These are phyloP conservation scores for Poecile montanus DNA, from an alignment of 2,797 vertebrate species.

Conservation along the genomic window DNA sequence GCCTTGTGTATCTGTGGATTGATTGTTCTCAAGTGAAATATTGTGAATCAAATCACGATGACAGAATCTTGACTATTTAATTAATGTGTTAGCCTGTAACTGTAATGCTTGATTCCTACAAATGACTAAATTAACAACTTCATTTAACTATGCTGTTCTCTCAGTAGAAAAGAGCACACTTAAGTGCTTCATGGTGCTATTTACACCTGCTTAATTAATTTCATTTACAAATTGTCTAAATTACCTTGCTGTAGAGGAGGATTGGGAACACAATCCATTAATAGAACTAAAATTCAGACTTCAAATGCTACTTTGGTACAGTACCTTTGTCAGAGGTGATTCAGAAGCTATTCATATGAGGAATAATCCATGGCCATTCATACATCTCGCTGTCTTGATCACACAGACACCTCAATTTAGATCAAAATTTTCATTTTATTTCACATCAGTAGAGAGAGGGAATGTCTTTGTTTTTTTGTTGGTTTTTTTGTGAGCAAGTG, in stretches of 20 bases:
- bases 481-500: not conserved
- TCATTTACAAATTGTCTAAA: slow-evolving; percentile 27
- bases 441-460: not conserved
- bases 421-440: not conserved
- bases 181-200: slow-evolving; percentile 6
- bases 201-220: slow-evolving; percentile 43
- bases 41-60: slow-evolving; percentile 28
- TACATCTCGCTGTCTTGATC: not conserved
- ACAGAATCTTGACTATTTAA: slow-evolving; percentile 33
- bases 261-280: not conserved
- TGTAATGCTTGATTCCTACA: not conserved
- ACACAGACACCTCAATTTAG: not conserved
- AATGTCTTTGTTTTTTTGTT: not conserved
- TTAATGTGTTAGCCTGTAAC: slow-evolving; percentile 7
- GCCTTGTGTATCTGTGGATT: not conserved
- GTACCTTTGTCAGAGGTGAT: not conserved
- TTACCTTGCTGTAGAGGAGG: not conserved
- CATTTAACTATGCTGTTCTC: slow-evolving; percentile 23
- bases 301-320: not conserved
- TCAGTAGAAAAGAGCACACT: slow-evolving; percentile 16
- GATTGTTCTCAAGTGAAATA: slow-evolving; percentile 48
- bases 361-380: not conserved
- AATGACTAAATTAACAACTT: slow-evolving; percentile 40
- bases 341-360: not conserved
- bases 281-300: not conserved